phyloP scores from a whole-genome alignment of 1,140 invertebrate species.

The Theocolax elegans region DNA sequence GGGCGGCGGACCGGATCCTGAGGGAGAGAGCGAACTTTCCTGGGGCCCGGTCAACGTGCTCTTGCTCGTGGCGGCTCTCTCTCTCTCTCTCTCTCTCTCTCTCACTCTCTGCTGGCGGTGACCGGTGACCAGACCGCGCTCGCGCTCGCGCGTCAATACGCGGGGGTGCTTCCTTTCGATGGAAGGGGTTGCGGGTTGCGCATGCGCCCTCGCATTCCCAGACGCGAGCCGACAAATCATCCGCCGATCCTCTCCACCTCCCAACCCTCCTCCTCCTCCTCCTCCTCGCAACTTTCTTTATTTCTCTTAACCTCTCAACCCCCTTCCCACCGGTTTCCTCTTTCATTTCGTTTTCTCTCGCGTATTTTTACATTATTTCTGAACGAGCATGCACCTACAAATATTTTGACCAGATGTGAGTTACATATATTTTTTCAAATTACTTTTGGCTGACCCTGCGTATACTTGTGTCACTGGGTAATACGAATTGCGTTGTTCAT shows the following conservation, averaged over 20 bases:
- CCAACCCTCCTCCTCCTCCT: background rate
- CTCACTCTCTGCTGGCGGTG: constrained; percentile 54
- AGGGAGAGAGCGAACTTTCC: constrained; percentile 49
- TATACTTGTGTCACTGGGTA: too few relatives aligned
- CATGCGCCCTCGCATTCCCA: constrained; percentile 55
- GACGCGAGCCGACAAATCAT: constrained; percentile 52
- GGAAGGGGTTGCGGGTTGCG: constrained; percentile 61
- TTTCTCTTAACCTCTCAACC: background rate
- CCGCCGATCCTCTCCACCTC: background rate
- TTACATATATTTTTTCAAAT: too few relatives aligned
- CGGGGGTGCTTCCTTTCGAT: constrained; percentile 47
- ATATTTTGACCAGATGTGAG: too few relatives aligned
- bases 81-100: constrained; percentile 37
- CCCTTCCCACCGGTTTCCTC: background rate
- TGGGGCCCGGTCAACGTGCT: constrained; percentile 27
- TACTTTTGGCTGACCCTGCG: too few relatives aligned
- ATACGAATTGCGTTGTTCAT: too few relatives aligned
- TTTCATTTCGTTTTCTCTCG: background rate
- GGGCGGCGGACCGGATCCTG: constrained; percentile 49
- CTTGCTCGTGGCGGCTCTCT: too few relatives aligned
- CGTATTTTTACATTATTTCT: too few relatives aligned
- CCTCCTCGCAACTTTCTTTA: background rate
- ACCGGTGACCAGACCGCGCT: constrained; percentile 50
- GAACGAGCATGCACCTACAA: too few relatives aligned
- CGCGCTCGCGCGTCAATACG: constrained; percentile 61